These are phyloP conservation scores for Uloborus plumipes DNA, from an alignment of 2,888 invertebrate genomes.

Conservation along the genomic window DNA sequence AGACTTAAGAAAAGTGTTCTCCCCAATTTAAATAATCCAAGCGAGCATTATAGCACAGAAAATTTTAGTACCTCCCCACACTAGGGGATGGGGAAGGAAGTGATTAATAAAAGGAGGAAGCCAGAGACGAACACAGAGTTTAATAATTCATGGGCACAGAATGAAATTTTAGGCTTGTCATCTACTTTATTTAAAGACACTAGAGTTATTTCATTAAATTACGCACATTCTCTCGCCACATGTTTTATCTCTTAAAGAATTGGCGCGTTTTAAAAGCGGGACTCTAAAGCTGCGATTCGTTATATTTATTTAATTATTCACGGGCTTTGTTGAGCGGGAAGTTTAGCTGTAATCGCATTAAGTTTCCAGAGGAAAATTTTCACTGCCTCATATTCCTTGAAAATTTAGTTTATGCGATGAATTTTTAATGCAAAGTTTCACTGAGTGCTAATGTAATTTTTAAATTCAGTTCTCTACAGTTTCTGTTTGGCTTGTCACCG, in stretches of 20 bases:
- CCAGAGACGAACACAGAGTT: conserved; percentile 15
- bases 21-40: conserved; percentile 61
- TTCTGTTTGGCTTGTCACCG: no score
- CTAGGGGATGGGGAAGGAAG: background rate
- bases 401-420: conserved; percentile 52
- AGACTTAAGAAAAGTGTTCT: conserved; percentile 40
- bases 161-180: conserved; percentile 55
- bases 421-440: conserved; percentile 27
- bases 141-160: conserved; percentile 54
- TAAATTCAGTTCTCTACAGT: no score
- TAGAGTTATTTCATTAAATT: conserved; percentile 52
- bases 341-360: background rate
- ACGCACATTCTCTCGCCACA: conserved; percentile 6
- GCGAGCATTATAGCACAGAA: background rate
- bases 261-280: conserved; percentile 13
- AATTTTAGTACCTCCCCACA: conserved; percentile 2
- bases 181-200: conserved; percentile 28
- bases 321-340: background rate
- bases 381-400: background rate
- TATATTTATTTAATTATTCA: conserved; percentile 52
- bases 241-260: conserved; percentile 34
- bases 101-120: conserved; percentile 29
- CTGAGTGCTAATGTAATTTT: no score
- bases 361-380: conserved; percentile 19
- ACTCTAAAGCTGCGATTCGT: background rate